A percentile compares a stretch with the other conserved stretches of the same genome.
Evolutionary conservation across 2,113 vertebrate genomes (phyloP).

Genomic region (Danionella cerebrum): DNA sequence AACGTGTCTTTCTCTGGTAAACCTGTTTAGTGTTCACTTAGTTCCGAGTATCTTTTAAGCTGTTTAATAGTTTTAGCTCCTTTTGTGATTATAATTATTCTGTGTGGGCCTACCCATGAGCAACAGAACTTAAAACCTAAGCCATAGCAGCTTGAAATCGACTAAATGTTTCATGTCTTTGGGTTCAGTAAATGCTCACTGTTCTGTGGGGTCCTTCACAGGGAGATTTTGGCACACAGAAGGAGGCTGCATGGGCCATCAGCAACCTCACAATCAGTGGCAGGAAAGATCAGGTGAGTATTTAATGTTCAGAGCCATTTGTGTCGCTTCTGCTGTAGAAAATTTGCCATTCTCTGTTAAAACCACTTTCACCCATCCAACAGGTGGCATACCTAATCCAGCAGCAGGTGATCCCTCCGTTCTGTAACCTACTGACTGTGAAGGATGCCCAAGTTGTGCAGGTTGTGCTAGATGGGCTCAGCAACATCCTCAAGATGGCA

Average conservation of each 20-base stretch:
- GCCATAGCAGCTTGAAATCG: no score
- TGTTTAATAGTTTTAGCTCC: no score
- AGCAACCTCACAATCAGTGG: slow-evolving; percentile 98
- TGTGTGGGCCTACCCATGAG: no score
- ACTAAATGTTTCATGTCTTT: no score
- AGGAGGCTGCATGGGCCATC: slow-evolving; percentile 98
- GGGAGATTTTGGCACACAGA: slow-evolving; percentile 98
- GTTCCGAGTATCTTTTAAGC: no score
- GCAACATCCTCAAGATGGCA: slow-evolving; percentile 99
- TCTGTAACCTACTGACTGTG: slow-evolving; percentile 95
- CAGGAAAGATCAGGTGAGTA: slow-evolving; percentile 90
- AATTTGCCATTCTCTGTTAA: background rate
- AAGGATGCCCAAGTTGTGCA: slow-evolving; percentile 98
- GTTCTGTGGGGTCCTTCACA: slow-evolving; percentile 45
- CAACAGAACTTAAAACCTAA: no score
- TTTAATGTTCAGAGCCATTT: no score
- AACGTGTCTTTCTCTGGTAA: no score
- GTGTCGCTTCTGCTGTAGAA: no score
- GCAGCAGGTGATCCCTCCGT: slow-evolving; percentile 95
- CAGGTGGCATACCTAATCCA: slow-evolving; percentile 96
- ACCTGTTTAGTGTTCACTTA: no score
- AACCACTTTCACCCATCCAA: background rate
- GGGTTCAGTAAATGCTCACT: no score
- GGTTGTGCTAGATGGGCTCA: slow-evolving; percentile 95
- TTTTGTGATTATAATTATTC: no score